Evolutionary conservation across 1,140 invertebrate species (phyloP).

Genomic region (Drosophila tristis): DNA sequence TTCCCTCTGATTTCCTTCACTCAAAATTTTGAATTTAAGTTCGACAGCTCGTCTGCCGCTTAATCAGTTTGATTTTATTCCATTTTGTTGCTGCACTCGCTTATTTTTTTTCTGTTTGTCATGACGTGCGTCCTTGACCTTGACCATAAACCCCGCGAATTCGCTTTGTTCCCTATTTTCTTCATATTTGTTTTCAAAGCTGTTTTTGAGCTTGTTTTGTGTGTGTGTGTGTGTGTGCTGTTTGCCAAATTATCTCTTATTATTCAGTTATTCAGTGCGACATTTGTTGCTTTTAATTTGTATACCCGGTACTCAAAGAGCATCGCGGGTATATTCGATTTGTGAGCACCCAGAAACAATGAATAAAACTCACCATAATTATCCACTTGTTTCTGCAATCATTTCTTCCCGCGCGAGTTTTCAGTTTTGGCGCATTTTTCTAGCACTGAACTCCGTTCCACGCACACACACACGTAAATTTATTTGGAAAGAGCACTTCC

Average conservation of each 20-base stretch:
- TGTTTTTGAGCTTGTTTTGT: constrained; percentile 39
- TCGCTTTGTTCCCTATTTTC: constrained; percentile 32
- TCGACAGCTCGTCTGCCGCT: constrained; percentile 38
- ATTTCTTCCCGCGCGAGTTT: too few species aligned
- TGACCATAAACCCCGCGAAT: constrained; percentile 67
- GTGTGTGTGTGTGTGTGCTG: constrained; percentile 39
- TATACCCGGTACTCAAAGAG: too few species aligned
- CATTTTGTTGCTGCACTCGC: constrained; percentile 24
- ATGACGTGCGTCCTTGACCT: constrained; percentile 68
- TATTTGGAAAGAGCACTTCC: too few species aligned
- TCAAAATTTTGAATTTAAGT: constrained; percentile 3
- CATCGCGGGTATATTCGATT: too few species aligned
- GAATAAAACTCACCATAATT: too few species aligned
- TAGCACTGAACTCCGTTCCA: background rate
- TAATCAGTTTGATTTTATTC: constrained; percentile 57
- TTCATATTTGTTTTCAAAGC: constrained; percentile 47
- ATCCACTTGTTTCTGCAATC: too few species aligned
- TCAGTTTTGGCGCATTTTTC: too few species aligned
- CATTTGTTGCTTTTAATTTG: constrained; percentile 68
- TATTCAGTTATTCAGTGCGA: constrained; percentile 59
- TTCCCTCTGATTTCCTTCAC: constrained; percentile 9
- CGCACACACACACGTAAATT: background rate
- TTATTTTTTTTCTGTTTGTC: constrained; percentile 32
- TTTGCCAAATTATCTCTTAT: constrained; percentile 68
- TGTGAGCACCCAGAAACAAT: too few species aligned